Percentiles rank a stretch among this genome's conserved stretches.
Evolutionary conservation across 2,113 vertebrate species (phyloP).

Genomic region (human (Homo sapiens)): DNA sequence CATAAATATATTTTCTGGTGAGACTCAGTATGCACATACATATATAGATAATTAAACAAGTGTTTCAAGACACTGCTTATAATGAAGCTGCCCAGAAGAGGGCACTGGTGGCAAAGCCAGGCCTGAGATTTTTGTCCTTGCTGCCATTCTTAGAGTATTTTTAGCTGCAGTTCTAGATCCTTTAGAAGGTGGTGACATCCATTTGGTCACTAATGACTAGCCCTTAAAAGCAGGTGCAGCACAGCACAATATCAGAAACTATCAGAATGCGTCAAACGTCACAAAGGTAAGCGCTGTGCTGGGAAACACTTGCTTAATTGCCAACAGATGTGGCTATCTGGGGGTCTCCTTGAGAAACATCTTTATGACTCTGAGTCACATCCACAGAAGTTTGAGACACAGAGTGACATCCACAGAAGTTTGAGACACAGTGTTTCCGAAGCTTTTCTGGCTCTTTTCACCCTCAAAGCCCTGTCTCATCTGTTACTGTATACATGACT

Average conservation of each 20-base stretch:
- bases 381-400: no score
- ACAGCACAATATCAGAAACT: background rate
- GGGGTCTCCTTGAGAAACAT: background rate
- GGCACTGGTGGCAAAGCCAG: background rate
- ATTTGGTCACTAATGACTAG: background rate
- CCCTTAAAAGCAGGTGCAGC: background rate
- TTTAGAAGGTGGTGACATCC: background rate
- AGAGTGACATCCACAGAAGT: background rate
- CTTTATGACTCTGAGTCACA: background rate
- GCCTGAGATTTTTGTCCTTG: background rate
- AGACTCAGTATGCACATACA: background rate
- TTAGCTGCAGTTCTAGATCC: background rate
- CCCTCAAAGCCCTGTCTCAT: no score
- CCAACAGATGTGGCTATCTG: background rate
- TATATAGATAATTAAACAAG: background rate
- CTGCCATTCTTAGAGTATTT: background rate
- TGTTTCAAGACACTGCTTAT: background rate
- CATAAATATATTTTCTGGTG: background rate
- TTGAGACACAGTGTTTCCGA: background rate
- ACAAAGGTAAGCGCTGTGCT: background rate
- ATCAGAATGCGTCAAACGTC: background rate
- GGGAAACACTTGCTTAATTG: background rate
- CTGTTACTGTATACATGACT: no score
- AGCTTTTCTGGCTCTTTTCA: background rate
- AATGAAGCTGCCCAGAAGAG: background rate